Evolutionary conservation across 2,797 vertebrate species (phyloP).

Genomic region (Ctenosaura bakeri): DNA sequence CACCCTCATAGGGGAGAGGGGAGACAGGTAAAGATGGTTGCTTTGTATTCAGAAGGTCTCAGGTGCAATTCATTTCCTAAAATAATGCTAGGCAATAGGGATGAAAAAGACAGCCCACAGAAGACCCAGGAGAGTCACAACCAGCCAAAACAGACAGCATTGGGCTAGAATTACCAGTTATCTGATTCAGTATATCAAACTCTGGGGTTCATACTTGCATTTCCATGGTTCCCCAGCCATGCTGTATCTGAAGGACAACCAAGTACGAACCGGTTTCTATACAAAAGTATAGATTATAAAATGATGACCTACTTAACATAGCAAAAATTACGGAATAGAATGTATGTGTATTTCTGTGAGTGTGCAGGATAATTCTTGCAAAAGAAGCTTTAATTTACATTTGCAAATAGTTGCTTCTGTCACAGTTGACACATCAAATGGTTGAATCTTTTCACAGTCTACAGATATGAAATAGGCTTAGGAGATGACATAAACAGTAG

Average conservation of each 20-base stretch:
- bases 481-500: constrained; percentile 1
- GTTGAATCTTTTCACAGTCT: neutral
- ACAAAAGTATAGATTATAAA: neutral
- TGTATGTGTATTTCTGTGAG: too few species aligned
- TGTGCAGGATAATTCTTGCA: neutral
- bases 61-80: neutral
- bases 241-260: neutral
- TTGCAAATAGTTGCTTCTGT: neutral
- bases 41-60: too few species aligned
- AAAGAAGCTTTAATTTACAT: constrained; percentile 4
- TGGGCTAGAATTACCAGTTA: neutral
- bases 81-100: neutral
- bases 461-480: constrained; percentile 15
- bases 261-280: neutral
- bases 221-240: neutral
- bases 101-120: neutral
- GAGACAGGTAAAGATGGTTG: neutral
- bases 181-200: neutral
- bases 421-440: neutral
- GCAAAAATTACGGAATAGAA: constrained; percentile 1
- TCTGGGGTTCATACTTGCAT: neutral
- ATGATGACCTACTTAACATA: constrained; percentile 6
- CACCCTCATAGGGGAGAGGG: neutral
- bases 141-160: too few species aligned
- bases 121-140: neutral